These are phyloP conservation scores for Megamerina dolium DNA, from an alignment of 2,888 invertebrate genomes.

Conservation along the genomic window DNA sequence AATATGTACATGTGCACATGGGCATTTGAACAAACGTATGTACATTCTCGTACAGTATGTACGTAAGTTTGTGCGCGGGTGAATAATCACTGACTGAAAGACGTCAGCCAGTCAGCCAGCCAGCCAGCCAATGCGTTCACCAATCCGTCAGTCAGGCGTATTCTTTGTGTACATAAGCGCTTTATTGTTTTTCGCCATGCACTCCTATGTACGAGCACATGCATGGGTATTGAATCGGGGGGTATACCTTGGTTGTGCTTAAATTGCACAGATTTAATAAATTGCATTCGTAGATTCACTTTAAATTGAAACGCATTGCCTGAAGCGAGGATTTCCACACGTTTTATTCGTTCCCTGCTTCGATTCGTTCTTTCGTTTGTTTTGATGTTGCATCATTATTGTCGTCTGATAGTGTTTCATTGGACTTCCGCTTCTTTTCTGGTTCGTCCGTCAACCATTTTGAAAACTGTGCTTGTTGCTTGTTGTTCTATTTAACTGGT, in stretches of 20 bases:
- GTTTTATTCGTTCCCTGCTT: conserved; percentile 15
- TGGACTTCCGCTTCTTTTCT: conserved; percentile 2
- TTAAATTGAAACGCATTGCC: conserved; percentile 40
- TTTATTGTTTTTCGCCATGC: conserved; percentile 39
- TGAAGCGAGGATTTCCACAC: conserved; percentile 21
- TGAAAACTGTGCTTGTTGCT: too few relatives aligned
- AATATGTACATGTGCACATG: too few relatives aligned
- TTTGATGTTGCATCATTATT: conserved; percentile 8
- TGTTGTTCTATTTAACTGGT: too few relatives aligned
- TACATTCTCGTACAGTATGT: too few relatives aligned
- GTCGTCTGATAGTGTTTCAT: neutral
- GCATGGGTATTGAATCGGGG: too few relatives aligned
- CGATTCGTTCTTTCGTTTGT: conserved; percentile 10
- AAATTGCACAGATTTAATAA: conserved; percentile 40
- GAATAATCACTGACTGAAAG: too few relatives aligned
- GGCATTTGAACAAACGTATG: too few relatives aligned
- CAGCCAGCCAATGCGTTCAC: too few relatives aligned
- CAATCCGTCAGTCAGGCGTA: too few relatives aligned
- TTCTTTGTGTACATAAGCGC: conserved; percentile 44
- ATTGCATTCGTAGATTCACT: conserved; percentile 44
- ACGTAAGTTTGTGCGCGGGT: too few relatives aligned
- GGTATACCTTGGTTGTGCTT: conserved; percentile 10
- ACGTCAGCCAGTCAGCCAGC: too few relatives aligned
- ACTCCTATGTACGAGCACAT: too few relatives aligned
- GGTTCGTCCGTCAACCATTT: neutral